Evolutionary conservation across 2,113 vertebrate species (phyloP), one percentile per base, ranked within the genome.

Genomic region (Menidia beryllina): DNA sequence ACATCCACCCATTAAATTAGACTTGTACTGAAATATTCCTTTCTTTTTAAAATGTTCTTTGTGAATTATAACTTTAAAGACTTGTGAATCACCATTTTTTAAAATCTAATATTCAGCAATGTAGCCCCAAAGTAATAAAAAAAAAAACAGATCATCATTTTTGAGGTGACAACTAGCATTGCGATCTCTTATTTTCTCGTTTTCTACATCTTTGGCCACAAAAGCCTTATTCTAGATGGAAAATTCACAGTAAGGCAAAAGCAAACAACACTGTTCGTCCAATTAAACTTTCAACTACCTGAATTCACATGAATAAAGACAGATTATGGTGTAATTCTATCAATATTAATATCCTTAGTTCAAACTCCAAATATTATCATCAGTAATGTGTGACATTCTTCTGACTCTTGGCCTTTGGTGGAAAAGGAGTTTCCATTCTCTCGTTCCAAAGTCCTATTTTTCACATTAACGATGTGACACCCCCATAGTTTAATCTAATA

Each of bases 381-480:
- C 66, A 67, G 81, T 68, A 83, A 72, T 49, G 49, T 87, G 57
- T 75, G 79, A 69, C 64, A 55, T 63, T 84, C 77, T 58, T 76
- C 77, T 72, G 79, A 87, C 86, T 83, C 70, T 75, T 86, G 77
- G 72, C 78, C 80, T 64, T 69, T 75, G 63, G 85, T 81, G 73
- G 81, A 55, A 83, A 88, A 87, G 77, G 81, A 90, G 86, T 86
- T 89, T 78, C 86, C 69, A 72, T 87, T 77, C 75, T 52, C 67
- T 47, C 9, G 21, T 64, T 72, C 55, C 74, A 38, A 65, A 34
- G 19, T 68, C 72, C 81, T 84, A 88, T 90, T 87, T 83, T 72
- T 89, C 87, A 88, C 79, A 89, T 85, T 91, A 89, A 89, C 81
- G 75, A 85, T 9, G 61, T 38, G 81, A 84, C 88, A 80, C 85